Evolutionary conservation across 2,888 invertebrate species (phyloP).

Genomic region (Sinopyrophorus schimmeli): DNA sequence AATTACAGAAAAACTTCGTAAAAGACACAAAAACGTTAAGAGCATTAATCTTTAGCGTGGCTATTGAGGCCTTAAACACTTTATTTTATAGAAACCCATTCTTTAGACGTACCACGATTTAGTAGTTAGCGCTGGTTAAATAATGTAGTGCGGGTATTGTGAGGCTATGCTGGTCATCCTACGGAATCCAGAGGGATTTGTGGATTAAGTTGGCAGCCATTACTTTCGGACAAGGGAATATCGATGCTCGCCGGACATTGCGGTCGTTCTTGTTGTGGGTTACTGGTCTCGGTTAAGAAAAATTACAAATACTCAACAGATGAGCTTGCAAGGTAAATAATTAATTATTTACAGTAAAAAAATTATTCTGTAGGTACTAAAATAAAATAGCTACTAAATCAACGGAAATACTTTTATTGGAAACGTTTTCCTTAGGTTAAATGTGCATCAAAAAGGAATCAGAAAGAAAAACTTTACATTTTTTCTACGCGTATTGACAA

Average conservation of each 20-base stretch:
- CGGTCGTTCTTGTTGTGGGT: constrained; percentile 35
- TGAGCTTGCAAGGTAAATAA: constrained; percentile 28
- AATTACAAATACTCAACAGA: constrained; percentile 29
- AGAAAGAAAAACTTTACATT: no score
- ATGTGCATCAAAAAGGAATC: no score
- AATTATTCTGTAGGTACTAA: no score
- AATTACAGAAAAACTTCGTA: constrained; percentile 10
- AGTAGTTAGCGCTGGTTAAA: constrained; percentile 55
- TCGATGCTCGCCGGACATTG: constrained; percentile 47
- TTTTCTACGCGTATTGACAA: no score
- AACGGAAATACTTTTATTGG: no score
- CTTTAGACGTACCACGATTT: constrained; percentile 50
- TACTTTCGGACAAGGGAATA: constrained; percentile 49
- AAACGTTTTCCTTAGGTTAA: no score
- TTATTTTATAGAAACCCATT: constrained; percentile 41
- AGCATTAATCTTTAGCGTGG: constrained; percentile 29
- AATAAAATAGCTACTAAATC: no score
- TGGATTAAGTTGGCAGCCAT: constrained; percentile 54
- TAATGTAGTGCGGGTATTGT: constrained; percentile 54
- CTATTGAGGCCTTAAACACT: constrained; percentile 41
- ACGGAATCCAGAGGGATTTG: constrained; percentile 50
- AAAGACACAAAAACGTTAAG: constrained; percentile 28
- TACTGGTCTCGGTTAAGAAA: constrained; percentile 28
- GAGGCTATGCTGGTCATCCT: constrained; percentile 50
- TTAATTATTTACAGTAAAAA: constrained; percentile 29